Evolutionary conservation across 2,113 vertebrate genomes (phyloP), one percentile per base, ranked within the genome.

Genomic region (Hiodon tergisus): DNA sequence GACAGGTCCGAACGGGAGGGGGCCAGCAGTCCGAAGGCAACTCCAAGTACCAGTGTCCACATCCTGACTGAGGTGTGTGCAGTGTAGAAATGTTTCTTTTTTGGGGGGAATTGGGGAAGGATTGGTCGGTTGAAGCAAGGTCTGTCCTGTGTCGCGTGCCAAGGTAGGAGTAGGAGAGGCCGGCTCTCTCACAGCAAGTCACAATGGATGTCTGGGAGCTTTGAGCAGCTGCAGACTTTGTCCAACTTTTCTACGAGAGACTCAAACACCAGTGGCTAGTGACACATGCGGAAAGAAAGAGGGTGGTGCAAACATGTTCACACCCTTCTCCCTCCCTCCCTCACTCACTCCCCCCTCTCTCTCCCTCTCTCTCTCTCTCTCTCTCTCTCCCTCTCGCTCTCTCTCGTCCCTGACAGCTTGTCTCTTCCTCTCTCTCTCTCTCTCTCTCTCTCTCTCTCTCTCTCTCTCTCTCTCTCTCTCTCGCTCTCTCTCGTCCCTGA

Each of bases 21-120:
- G 86, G 85, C 84, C 84, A 91, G 80, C 81, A 89, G 86, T 89
- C 84, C 89, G 83, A 85, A 85, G 76, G 78, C 84, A 81, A 90
- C 74, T 80, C 87, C 85, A 67, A 87, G 76, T 68, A 90, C 71
- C 57, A 90, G 82, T 78, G 76, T 87, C 89, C 90, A 89, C 91
- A 92, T 91, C 85, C 74, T 89, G 83, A 78, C 65, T 13, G 81
- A 75, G 84, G 47, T 78, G 73, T 62, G 75, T 75, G 69, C 78
- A n/a, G n/a, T n/a, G 75, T 76, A 77, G 78, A 76, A 74, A 74
- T 82, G 70, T 73, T 54, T 71, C n/a, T 75, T 68, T 76, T 61
- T 62, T 5, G 76, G 67, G 47, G 69, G 77, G 71, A 72, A 53
- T 46, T 10, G 69, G 85, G 83, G 78, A 83, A 83, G 81, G 59